Conservation (phyloP, 2,888 invertebrate species). For the Acholoe squamosa region DNA sequence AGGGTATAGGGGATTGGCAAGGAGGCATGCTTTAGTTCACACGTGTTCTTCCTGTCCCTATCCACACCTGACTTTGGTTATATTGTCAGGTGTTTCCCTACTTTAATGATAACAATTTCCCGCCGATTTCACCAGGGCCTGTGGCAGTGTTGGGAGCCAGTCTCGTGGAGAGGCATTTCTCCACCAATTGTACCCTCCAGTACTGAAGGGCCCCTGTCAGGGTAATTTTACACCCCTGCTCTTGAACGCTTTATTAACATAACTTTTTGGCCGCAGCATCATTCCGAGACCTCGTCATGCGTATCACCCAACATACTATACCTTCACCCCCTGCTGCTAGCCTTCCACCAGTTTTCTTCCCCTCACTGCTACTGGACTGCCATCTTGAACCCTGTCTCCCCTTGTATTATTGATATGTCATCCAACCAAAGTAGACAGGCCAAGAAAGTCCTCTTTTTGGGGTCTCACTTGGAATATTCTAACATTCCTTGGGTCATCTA, state of each 20-base stretch:
- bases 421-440: too few relatives aligned
- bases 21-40: not conserved
- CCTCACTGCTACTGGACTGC: too few relatives aligned
- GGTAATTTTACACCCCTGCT: conserved; percentile 40
- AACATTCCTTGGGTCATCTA: too few relatives aligned
- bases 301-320: not conserved
- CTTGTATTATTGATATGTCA: too few relatives aligned
- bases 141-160: conserved; percentile 16
- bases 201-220: conserved; percentile 4
- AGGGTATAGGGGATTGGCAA: not conserved
- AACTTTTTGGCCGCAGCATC: conserved; percentile 43
- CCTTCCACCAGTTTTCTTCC: not conserved
- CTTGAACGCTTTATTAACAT: conserved; percentile 60
- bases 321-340: not conserved
- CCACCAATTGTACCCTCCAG: conserved; percentile 3
- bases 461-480: too few relatives aligned
- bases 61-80: not conserved
- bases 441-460: too few relatives aligned
- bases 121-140: conserved; percentile 18
- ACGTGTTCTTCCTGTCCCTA: not conserved
- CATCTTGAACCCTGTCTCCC: too few relatives aligned
- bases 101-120: conserved; percentile 53
- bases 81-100: not conserved
- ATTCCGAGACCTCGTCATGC: not conserved
- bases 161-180: conserved; percentile 10